Conservation (phyloP, 2,888 invertebrate species). For the Polydesmus complanatus region DNA sequence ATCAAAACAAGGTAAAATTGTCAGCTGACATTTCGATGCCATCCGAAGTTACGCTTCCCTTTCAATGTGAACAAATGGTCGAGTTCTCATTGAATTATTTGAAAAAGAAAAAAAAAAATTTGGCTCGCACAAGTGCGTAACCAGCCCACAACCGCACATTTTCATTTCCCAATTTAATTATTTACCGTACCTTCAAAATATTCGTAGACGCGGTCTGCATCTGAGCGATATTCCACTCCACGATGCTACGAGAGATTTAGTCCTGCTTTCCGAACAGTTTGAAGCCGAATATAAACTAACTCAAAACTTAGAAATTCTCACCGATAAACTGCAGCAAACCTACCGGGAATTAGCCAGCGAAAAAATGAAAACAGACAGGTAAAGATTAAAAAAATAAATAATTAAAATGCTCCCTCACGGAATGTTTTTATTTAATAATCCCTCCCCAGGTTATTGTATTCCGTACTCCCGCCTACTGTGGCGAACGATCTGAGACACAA, state of each 20-base stretch:
- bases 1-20: too few species aligned
- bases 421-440: constrained; percentile 16
- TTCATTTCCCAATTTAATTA: too few species aligned
- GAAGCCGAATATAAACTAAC: constrained; percentile 93
- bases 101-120: too few species aligned
- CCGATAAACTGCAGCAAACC: constrained; percentile 87
- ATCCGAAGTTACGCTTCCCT: too few species aligned
- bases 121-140: too few species aligned
- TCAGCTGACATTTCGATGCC: too few species aligned
- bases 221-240: constrained; percentile 90
- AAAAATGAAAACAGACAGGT: constrained; percentile 92
- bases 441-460: constrained; percentile 65
- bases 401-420: neutral
- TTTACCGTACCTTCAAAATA: constrained; percentile 11
- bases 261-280: constrained; percentile 89
- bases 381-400: constrained; percentile 17
- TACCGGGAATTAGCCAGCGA: constrained; percentile 84
- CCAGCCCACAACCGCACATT: too few species aligned
- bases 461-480: constrained; percentile 82
- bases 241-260: constrained; percentile 87
- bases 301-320: constrained; percentile 79
- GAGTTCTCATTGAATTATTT: too few species aligned
- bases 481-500: constrained; percentile 88
- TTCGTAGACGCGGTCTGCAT: constrained; percentile 65
- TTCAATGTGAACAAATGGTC: too few species aligned